Base-by-base conservation (phyloP, 2,888 invertebrate genomes). In the Cataglyphis livida region DNA sequence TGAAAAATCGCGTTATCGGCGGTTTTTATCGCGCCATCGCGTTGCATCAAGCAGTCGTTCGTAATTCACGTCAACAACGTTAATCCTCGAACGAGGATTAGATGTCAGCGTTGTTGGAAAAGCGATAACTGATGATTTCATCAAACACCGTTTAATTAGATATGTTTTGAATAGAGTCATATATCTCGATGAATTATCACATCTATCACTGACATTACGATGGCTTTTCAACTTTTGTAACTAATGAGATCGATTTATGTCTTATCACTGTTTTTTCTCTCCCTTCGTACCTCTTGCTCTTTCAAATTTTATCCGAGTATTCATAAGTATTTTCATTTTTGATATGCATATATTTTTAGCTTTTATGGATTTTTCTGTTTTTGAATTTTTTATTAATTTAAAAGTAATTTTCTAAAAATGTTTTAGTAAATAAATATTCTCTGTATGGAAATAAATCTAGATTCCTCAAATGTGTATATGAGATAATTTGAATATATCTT, bases 1-100 rank as follows among this genome's bases (percentile, higher is more conserved):
- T 25, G 18, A 6, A 76, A 66, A 66, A 66, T 51, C 35, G 18
- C 48, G 32, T 51, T 75, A 51, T 75, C 51, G 51, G 10, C 6
- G 18, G 15, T 51, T 35, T 51, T 75, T 75, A 35, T 66, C 38
- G 35, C 51, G 51, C 18, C 70, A 38, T 74, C 15, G 2, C 15
- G 10, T 9, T 10, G 35, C 35, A 35, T 65, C n/a, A 32, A 15
- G 25, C 21, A n/a, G 6, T 1, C 25, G 21, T 35, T 75, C 51
- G 38, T 75, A 51, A 75, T 65, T 9, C 7, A 21, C 15, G 3
- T 75, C 12, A 25, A 54, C 48, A 48, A 75, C 32, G 18, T 35
- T 32, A 65, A 21, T 21, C 15, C 28, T n/a, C n/a, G 41, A 61
- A 64, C 6, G n/a, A 71, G 18, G 10, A 41, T 71, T 4, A 38